Percentiles rank a stretch among this genome's conserved stretches.
phyloP scores from a whole-genome alignment of 2,113 vertebrate species.

The Trinectes maculatus region DNA sequence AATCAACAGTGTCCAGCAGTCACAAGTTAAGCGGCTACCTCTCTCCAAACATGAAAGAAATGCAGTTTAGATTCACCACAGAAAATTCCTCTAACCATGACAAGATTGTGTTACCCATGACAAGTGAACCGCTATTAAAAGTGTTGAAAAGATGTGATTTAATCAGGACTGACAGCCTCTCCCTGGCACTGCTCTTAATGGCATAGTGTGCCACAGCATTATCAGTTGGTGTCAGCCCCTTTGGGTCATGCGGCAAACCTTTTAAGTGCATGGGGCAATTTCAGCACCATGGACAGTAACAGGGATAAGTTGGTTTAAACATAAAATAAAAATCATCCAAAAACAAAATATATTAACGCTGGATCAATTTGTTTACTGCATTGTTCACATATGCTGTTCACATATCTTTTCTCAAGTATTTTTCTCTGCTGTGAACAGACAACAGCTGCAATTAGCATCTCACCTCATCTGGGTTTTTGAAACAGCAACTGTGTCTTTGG shows the following conservation, averaged over 20 bases:
- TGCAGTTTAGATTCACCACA: background rate
- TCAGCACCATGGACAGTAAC: constrained; percentile 2
- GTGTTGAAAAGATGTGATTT: background rate
- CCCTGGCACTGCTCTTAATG: background rate
- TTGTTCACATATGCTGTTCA: background rate
- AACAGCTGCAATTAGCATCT: constrained; percentile 2
- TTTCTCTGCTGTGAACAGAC: background rate
- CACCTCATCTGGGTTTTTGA: background rate
- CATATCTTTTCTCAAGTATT: background rate
- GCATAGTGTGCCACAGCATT: background rate
- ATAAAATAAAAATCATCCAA: background rate
- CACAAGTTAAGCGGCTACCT: too few species aligned
- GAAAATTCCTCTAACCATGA: background rate
- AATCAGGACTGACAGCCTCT: background rate
- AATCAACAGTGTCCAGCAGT: background rate
- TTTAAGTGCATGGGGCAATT: background rate
- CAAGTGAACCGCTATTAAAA: background rate
- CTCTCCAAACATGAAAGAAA: background rate
- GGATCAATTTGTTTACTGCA: too few species aligned
- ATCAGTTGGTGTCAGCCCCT: background rate
- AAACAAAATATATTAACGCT: background rate
- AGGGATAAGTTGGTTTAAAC: background rate
- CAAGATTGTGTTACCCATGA: background rate
- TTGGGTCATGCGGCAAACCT: background rate
- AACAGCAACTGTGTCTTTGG: background rate